These are phyloP conservation scores for Petrocephalus microphthalmus DNA, from an alignment of 2,113 vertebrate genomes.

Conservation along the genomic window DNA sequence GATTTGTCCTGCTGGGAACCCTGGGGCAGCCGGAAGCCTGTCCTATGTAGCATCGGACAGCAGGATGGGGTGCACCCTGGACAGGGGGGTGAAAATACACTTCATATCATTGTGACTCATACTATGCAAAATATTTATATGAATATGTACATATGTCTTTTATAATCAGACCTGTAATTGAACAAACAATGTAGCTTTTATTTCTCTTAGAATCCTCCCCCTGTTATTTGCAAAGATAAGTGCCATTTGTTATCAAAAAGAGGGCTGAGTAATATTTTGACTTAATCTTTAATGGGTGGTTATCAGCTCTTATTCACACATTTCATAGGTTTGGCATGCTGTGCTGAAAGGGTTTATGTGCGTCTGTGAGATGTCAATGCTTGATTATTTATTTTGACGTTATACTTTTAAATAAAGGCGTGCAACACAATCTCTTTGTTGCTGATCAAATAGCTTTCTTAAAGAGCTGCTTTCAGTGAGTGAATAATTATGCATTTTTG, in stretches of 20 bases:
- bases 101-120: not conserved
- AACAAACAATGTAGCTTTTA: not conserved
- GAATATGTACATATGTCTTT: not conserved
- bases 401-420: not conserved
- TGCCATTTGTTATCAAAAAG: not conserved
- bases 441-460: not conserved
- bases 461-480: not conserved
- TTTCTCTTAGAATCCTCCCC: not conserved
- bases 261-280: not conserved
- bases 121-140: not conserved
- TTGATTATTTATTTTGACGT: not conserved
- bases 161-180: not conserved
- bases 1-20: not conserved
- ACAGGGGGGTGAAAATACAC: not conserved
- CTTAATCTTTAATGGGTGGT: not conserved
- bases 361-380: not conserved
- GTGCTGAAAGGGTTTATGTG: not conserved
- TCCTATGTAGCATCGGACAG: not conserved
- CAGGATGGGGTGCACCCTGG: not conserved
- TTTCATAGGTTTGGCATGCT: not conserved
- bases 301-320: not conserved
- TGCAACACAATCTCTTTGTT: not conserved
- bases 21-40: not conserved
- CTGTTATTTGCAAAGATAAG: not conserved
- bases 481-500: constrained; percentile 6